A percentile compares a stretch with the other conserved stretches of the same genome.
Evolutionary conservation across 2,113 vertebrate genomes (phyloP).

Genomic region (Atrichornis clamosus): DNA sequence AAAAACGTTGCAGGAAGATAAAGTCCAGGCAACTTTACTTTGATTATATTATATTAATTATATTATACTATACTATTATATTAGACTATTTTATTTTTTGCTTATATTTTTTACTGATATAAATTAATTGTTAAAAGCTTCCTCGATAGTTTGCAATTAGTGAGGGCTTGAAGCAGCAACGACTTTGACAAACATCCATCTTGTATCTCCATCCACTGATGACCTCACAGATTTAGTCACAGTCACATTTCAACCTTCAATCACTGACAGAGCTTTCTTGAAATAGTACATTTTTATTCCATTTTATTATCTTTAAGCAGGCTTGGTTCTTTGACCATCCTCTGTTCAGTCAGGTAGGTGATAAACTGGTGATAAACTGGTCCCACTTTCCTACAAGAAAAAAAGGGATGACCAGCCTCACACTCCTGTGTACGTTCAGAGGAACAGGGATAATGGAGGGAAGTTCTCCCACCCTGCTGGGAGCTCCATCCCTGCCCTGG

Average conservation of each 20-base stretch:
- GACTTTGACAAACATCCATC: neutral
- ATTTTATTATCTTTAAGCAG: neutral
- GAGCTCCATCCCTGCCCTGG: neutral
- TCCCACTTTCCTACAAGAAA: neutral
- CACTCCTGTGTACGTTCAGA: accelerated
- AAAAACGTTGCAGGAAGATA: neutral
- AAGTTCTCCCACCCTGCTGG: accelerated
- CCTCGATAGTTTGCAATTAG: neutral
- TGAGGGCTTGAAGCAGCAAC: neutral
- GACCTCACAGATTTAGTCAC: neutral
- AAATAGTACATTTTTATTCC: neutral
- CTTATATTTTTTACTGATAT: neutral
- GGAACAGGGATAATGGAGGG: accelerated
- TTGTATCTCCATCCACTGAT: neutral
- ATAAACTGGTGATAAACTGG: neutral
- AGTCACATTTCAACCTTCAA: neutral
- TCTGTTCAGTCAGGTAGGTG: neutral
- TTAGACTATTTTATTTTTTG: neutral
- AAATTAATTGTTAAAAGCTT: neutral
- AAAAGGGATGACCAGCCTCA: neutral
- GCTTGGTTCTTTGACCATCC: neutral
- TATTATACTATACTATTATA: neutral
- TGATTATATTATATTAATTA: neutral
- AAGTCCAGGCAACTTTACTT: neutral
- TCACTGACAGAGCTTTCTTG: neutral